phyloP scores from a whole-genome alignment of 1,140 invertebrate genomes.

The Drosophila erecta region DNA sequence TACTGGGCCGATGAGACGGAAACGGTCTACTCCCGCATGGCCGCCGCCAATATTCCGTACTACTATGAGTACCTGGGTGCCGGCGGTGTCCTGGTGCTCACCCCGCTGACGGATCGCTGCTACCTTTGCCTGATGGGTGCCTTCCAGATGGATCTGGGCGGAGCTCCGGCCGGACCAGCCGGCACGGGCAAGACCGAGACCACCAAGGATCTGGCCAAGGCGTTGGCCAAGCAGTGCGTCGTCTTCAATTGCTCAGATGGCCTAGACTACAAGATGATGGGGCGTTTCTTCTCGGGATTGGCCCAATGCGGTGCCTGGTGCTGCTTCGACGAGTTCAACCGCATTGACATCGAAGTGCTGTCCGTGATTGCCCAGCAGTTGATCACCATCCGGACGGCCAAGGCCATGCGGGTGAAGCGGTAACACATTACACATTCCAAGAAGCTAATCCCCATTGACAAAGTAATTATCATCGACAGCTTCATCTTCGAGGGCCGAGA shows the following conservation, averaged over 20 bases:
- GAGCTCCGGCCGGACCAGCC: slow-evolving; percentile 92
- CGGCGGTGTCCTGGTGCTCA: slow-evolving; percentile 91
- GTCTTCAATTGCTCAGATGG: slow-evolving; percentile 96
- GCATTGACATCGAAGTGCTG: slow-evolving; percentile 95
- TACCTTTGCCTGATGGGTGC: slow-evolving; percentile 95
- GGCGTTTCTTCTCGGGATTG: slow-evolving; percentile 93
- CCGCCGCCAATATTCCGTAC: slow-evolving; percentile 91
- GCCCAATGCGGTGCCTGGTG: slow-evolving; percentile 96
- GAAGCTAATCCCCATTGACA: background rate
- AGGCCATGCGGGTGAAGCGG: slow-evolving; percentile 87
- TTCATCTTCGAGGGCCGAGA: slow-evolving; percentile 96
- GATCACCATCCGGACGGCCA: slow-evolving; percentile 91
- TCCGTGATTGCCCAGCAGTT: slow-evolving; percentile 95
- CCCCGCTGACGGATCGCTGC: slow-evolving; percentile 92
- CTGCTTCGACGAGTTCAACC: slow-evolving; percentile 96
- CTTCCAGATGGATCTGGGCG: slow-evolving; percentile 93
- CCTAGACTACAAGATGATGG: slow-evolving; percentile 94
- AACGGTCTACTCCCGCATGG: slow-evolving; percentile 91
- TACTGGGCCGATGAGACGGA: slow-evolving; percentile 94
- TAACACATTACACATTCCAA: slow-evolving; percentile 83
- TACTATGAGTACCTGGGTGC: slow-evolving; percentile 97
- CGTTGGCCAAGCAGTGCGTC: slow-evolving; percentile 94
- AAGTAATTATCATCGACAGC: slow-evolving; percentile 55
- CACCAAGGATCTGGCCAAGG: slow-evolving; percentile 95
- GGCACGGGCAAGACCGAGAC: slow-evolving; percentile 98